Evolutionary conservation across 2,888 invertebrate genomes (phyloP).

Genomic region (Epinotia brunnichana): DNA sequence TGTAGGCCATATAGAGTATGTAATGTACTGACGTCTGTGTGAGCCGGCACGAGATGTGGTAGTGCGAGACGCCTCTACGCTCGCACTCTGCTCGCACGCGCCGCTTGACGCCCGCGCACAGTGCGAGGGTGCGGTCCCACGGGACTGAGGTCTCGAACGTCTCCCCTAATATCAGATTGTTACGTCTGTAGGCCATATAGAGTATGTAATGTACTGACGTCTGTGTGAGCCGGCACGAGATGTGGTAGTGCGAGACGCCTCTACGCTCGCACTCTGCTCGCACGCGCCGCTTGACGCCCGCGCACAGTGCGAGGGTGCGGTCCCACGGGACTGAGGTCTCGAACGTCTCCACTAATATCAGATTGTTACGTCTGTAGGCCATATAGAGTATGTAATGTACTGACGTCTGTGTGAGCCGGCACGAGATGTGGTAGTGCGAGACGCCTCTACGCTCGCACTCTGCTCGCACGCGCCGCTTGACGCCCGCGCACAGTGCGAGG

Average conservation of each 20-base stretch:
- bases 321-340: slow-evolving; percentile 99
- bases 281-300: slow-evolving; percentile 94
- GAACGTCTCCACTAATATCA: slow-evolving; percentile 89
- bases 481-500: slow-evolving; percentile 92
- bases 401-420: slow-evolving; percentile 94
- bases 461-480: slow-evolving; percentile 89
- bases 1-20: not conserved
- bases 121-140: slow-evolving; percentile 93
- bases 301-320: slow-evolving; percentile 90
- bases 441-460: slow-evolving; percentile 86
- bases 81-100: slow-evolving; percentile 87
- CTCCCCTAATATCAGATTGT: slow-evolving; percentile 75
- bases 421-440: slow-evolving; percentile 87
- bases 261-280: slow-evolving; percentile 84
- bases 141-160: slow-evolving; percentile 99
- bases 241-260: slow-evolving; percentile 85
- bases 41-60: slow-evolving; percentile 90
- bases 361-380: too few species aligned
- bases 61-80: slow-evolving; percentile 83
- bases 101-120: slow-evolving; percentile 96
- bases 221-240: slow-evolving; percentile 95
- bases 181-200: too few species aligned
- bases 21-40: slow-evolving; percentile 90
- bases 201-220: slow-evolving; percentile 76
- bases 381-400: slow-evolving; percentile 45